These are phyloP conservation scores for Mesorhabditis sp. DNA, from an alignment of 2,888 invertebrate species.

Conservation along the genomic window DNA sequence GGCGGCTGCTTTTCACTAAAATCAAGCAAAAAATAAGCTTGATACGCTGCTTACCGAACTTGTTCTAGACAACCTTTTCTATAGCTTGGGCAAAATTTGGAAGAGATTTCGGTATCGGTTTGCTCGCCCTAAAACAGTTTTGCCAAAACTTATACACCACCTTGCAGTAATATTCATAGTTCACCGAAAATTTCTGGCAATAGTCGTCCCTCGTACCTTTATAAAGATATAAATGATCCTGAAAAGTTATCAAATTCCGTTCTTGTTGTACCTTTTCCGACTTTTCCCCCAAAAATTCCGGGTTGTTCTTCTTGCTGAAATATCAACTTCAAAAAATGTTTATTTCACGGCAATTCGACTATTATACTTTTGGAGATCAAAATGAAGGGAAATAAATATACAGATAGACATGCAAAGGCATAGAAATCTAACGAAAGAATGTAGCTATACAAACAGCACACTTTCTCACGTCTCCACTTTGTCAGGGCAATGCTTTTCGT, in stretches of 20 bases:
- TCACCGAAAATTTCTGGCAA: slow-evolving; percentile 35
- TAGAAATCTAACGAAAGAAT: background rate
- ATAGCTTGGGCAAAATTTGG: slow-evolving; percentile 34
- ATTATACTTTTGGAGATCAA: background rate
- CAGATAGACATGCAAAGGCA: background rate
- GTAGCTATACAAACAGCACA: background rate
- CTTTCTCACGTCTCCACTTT: slow-evolving; percentile 13
- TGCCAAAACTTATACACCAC: slow-evolving; percentile 10
- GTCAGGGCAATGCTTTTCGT: slow-evolving; percentile 42
- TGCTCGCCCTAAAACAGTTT: background rate
- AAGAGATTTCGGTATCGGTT: slow-evolving; percentile 23
- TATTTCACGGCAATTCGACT: no score
- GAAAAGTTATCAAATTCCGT: background rate
- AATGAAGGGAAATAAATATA: background rate
- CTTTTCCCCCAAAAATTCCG: no score
- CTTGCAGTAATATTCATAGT: slow-evolving; percentile 38
- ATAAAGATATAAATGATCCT: slow-evolving; percentile 21
- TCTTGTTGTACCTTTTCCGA: no score
- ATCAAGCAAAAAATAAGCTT: background rate
- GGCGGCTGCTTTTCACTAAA: slow-evolving; percentile 9
- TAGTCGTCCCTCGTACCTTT: slow-evolving; percentile 32
- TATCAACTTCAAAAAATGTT: no score
- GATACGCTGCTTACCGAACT: background rate
- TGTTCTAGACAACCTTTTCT: slow-evolving; percentile 18
- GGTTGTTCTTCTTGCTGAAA: no score